These are phyloP conservation scores for Steatornis caripensis DNA, from an alignment of 2,113 vertebrate species.

Conservation along the genomic window DNA sequence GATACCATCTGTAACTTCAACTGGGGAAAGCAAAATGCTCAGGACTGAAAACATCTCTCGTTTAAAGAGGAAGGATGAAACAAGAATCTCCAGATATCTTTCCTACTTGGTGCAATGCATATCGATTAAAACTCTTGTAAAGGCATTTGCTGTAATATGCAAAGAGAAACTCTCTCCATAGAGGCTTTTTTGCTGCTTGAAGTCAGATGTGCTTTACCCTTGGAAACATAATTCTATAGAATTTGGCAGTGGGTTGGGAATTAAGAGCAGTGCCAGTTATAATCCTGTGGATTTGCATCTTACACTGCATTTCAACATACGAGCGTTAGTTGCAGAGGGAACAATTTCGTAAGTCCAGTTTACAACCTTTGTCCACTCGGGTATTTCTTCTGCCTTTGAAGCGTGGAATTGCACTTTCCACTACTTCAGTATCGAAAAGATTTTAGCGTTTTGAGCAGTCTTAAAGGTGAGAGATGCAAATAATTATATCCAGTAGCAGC, in stretches of 20 bases:
- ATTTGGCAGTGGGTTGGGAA: constrained; percentile 12
- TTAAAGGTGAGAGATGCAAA: neutral
- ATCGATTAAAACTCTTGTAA: neutral
- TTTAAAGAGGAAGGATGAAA: neutral
- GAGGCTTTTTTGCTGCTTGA: neutral
- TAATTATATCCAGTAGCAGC: neutral
- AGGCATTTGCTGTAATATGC: neutral
- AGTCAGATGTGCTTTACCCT: neutral
- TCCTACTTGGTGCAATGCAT: neutral
- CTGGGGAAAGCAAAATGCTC: neutral
- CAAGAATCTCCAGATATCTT: neutral
- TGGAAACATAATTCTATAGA: constrained; percentile 32
- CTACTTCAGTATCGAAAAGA: neutral
- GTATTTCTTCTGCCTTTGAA: neutral
- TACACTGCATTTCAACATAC: neutral
- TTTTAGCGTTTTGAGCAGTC: neutral
- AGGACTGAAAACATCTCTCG: neutral
- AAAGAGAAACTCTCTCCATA: neutral
- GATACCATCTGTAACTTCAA: neutral
- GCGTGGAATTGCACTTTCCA: neutral
- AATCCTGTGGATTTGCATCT: neutral
- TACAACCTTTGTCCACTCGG: neutral
- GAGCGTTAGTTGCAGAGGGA: neutral
- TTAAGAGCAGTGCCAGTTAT: neutral
- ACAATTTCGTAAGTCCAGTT: neutral